These are phyloP conservation scores for Limosa lapponica DNA, from an alignment of 2,797 vertebrate genomes.

Conservation along the genomic window DNA sequence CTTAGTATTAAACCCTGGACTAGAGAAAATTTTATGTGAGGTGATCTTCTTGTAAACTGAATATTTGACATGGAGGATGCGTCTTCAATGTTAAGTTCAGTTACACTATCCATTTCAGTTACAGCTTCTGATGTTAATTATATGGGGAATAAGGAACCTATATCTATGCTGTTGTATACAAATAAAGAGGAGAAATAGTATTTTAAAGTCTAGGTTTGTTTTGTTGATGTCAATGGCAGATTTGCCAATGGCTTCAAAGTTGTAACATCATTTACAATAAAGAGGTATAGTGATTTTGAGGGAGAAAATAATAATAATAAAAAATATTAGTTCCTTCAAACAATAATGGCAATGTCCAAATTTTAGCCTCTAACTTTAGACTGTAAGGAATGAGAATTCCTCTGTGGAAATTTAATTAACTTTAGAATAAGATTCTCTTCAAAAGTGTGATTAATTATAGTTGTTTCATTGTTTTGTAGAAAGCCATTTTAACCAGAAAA, in stretches of 20 bases:
- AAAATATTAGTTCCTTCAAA: background rate
- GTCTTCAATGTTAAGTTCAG: background rate
- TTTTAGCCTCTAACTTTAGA: background rate
- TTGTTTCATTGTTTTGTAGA: background rate
- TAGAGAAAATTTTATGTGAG: background rate
- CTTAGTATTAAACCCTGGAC: background rate
- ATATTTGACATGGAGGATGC: background rate
- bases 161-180: background rate
- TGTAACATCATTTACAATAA: background rate
- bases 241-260: background rate
- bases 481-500: background rate
- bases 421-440: background rate
- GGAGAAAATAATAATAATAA: background rate
- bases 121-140: background rate
- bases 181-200: background rate
- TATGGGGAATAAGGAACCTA: background rate
- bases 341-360: background rate
- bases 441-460: background rate
- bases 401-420: background rate
- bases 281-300: background rate
- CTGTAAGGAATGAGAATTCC: background rate
- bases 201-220: background rate
- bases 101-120: background rate
- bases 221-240: background rate
- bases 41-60: background rate